phyloP scores from a whole-genome alignment of 2,113 vertebrate genomes.

The Nothocercus nigrocapillus region DNA sequence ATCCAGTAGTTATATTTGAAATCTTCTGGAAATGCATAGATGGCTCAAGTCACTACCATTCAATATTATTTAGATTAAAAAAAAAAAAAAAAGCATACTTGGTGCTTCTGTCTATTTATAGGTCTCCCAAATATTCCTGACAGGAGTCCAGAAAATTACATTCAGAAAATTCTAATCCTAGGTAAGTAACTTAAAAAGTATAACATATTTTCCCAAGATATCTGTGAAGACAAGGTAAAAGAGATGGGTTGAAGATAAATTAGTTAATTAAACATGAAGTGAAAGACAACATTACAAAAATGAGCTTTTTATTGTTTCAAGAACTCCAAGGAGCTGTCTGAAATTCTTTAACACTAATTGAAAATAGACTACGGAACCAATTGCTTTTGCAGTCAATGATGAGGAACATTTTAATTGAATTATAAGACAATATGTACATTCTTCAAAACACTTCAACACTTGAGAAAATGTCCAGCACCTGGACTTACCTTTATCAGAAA shows the following conservation, averaged over 20 bases:
- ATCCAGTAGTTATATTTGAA: neutral
- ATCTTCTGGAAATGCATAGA: neutral
- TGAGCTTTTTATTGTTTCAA: constrained; percentile 1
- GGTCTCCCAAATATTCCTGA: neutral
- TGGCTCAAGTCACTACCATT: neutral
- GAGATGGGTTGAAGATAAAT: constrained; percentile 22
- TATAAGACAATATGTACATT: constrained; percentile 51
- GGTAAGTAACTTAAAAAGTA: neutral
- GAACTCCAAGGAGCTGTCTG: constrained; percentile 47
- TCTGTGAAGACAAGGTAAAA: neutral
- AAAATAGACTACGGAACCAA: constrained; percentile 54
- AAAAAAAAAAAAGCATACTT: neutral
- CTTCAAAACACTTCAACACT: constrained; percentile 44
- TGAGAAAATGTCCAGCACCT: constrained; percentile 3
- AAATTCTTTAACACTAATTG: constrained; percentile 44
- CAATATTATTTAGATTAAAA: neutral
- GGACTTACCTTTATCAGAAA: constrained; percentile 7
- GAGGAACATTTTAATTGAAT: constrained; percentile 65
- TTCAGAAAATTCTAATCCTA: neutral
- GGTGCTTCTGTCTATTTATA: neutral
- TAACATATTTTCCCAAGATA: neutral
- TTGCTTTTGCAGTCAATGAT: constrained; percentile 48
- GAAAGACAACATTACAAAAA: constrained; percentile 51
- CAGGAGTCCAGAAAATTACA: neutral
- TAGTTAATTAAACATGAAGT: constrained; percentile 31